Evolutionary conservation across 2,113 vertebrate genomes (phyloP), one percentile per base, ranked within the genome.

Genomic region (Apteryx mantelli): DNA sequence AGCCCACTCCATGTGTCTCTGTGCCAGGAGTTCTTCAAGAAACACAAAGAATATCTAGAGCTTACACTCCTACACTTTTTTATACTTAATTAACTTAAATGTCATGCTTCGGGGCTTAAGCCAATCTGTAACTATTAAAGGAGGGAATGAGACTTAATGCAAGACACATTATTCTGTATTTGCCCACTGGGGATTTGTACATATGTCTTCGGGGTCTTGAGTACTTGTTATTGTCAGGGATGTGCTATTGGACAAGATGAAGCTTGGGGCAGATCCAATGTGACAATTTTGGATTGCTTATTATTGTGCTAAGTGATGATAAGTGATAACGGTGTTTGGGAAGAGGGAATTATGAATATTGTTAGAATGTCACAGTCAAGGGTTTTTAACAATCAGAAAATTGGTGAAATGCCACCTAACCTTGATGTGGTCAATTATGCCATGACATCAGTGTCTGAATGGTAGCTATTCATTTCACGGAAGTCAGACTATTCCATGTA

Each of bases 11-110:
- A 5, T 28, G 30, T 55, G 36, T 50, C 46, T 88, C 7, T 30
- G 64, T 22, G 26, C 53, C 74, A 60, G 26, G 34, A 74, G 40
- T 32, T 78, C 60, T 88, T 48, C 56, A 91, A 88, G 64, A 93
- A 93, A 84, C 12, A 71, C 6, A 60, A 82, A 82, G 61, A 87
- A 52, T 66, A 83, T 42, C 66, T 71, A 88, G 66, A 91, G 63
- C 46, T 86, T 88, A 40, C 46, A n/a, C 22, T 91, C 92, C 63
- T 42, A 64, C 28, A 68, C 82, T 75, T 88, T 61, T 55, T 14
- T 89, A 66, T 80, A 65, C 42, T 84, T 92, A 42, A 81, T 75
- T 82, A 82, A 84, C 61, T 88, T 88, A 81, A 86, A 96, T 91
- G 76, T 91, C 58, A 60, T 86, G 42, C 24, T 74, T 81, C 77